Evolutionary conservation across 2,888 invertebrate species (phyloP).

Genomic region (Terebella lapidaria): DNA sequence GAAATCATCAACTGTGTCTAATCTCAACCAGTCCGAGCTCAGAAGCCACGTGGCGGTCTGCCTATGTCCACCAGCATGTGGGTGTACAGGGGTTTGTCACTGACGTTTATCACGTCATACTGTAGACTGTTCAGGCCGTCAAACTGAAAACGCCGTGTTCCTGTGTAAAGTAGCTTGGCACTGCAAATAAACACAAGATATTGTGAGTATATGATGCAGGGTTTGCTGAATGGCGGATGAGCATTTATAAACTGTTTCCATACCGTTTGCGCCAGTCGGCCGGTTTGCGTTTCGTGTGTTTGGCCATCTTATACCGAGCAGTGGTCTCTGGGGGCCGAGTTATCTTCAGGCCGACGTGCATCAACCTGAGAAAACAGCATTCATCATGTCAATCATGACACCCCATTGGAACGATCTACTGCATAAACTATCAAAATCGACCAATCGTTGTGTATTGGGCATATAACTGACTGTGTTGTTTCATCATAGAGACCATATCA

Average conservation of each 20-base stretch:
- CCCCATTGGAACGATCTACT: no score
- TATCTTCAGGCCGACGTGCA: slow-evolving; percentile 69
- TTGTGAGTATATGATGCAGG: no score
- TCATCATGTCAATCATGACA: background rate
- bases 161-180: slow-evolving; percentile 77
- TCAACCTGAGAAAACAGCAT: slow-evolving; percentile 31
- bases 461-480: no score
- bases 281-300: slow-evolving; percentile 62
- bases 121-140: slow-evolving; percentile 83
- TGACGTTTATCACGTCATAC: slow-evolving; percentile 59
- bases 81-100: slow-evolving; percentile 34
- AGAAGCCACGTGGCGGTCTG: slow-evolving; percentile 28
- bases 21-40: no score
- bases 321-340: slow-evolving; percentile 87
- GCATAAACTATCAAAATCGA: no score
- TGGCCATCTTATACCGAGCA: slow-evolving; percentile 92
- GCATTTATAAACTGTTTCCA: no score
- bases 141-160: slow-evolving; percentile 73
- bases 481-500: no score
- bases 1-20: no score
- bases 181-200: slow-evolving; percentile 56
- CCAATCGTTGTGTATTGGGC: no score
- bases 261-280: slow-evolving; percentile 42
- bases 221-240: no score
- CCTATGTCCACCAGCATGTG: slow-evolving; percentile 47